Evolutionary conservation across 1,140 invertebrate genomes (phyloP), one percentile per base, ranked within the genome.

Genomic region (Hypothenemus hampei): DNA sequence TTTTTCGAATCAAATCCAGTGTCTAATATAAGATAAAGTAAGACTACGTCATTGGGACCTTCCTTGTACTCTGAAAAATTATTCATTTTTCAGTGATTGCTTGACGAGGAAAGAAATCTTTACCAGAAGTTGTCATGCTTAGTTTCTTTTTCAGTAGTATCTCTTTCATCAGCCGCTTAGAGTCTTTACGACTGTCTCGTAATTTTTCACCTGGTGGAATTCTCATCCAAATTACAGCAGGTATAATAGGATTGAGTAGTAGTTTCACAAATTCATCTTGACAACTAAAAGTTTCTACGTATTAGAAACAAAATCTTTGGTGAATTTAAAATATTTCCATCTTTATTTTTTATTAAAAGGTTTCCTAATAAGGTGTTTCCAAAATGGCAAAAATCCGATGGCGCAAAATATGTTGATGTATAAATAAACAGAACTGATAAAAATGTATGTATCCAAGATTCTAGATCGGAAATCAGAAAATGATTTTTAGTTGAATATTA

Each of bases 201-300:
- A 45, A 31, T 31, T 45, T 45, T 16, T 11, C 15, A 6, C 22
- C 43, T 6, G 19, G 13, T 3, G 43, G 22, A 18, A 18, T 45
- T 29, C 22, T 13, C 13, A 26, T 19, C 43, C 43, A 45, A 13
- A 45, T 26, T 4, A n/a, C 24, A 31, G 23, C 7, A 4, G 43
- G 43, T 11, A 45, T 29, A 6, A 29, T 1, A 10, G 43, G 43
- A 31, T 45, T 45, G 3, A 16, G 7, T 2, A 45, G 18, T 18
- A 45, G 13, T 16, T 45, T 45, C 3, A 45, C 19, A 45, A 45
- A 26, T 16, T 26, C 43, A 20, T 45, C 43, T 29, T 45, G 43
- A 6, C 1, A 21, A 10, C 43, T 45, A 26, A 24, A 45, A 31
- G n/a, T n/a, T n/a, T n/a, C n/a, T n/a, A n/a, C n/a, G n/a, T n/a